Base-by-base conservation (phyloP, 2,797 vertebrate species). In the Etheostoma nigrum region DNA sequence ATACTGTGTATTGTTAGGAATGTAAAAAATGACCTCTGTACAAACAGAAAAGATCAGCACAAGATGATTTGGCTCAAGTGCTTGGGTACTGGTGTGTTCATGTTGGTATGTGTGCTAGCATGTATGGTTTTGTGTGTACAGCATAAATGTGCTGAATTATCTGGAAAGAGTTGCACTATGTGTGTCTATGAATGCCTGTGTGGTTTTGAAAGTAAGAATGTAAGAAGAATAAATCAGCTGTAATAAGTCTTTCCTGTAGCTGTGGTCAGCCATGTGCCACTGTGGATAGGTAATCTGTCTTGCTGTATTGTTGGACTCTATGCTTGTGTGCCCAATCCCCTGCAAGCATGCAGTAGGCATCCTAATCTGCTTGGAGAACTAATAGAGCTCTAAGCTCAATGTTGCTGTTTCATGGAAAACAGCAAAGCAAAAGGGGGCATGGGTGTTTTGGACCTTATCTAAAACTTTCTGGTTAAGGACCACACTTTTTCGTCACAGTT, bases 361-460 rank as follows among this genome's bases (percentile, higher is more conserved):
- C 74, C 78, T 92, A 93, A 93, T 94, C 93, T 93, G 76, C 88
- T 92, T 89, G 88, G 88, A 92, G 84, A 88, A 86, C 90, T 89
- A 89, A 83, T 86, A 81, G 83, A 84, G 82, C 69, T 76, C 86
- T 78, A 84, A 82, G 64, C 80, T 83, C 76, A 86, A 23, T 71
- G 79, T 73, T 74, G 78, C 66, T 47, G 59, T 84, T 90, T 85
- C 68, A 76, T 75, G 44, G 60, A 85, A 88, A 88, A 87, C 67
- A 72, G 9, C 58, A 72, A 45, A 15, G 55, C 47, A 76, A 44
- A 68, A 64, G 33, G 36, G 72, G 30, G 21, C 13, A 61, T 0
- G 5, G 5, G 14, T 61, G 51, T 62, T 75, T 60, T 44, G 18
- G 12, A 60, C 27, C 36, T 21, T 2, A 45, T 78, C 44, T 62